Conservation (phyloP, 2,113 vertebrate genomes). For the Garra rufa region DNA sequence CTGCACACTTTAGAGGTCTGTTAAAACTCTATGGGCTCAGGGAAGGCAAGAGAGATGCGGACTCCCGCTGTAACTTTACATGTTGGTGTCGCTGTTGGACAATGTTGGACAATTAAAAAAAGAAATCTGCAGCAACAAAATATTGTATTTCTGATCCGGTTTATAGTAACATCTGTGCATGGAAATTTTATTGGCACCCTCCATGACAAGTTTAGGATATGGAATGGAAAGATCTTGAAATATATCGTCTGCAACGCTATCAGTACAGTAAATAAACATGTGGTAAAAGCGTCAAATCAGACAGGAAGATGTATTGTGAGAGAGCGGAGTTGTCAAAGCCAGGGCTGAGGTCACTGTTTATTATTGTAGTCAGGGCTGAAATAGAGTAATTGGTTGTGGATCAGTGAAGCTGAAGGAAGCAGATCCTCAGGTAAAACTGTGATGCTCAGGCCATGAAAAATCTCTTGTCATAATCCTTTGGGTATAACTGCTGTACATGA, state of each 20-base stretch:
- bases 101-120: neutral
- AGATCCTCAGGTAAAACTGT: constrained; percentile 11
- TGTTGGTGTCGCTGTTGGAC: too few relatives aligned
- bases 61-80: too few relatives aligned
- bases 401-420: constrained; percentile 19
- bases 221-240: constrained; percentile 14
- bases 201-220: neutral
- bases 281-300: constrained; percentile 33
- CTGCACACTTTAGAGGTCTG: too few relatives aligned
- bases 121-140: constrained; percentile 1
- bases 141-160: neutral
- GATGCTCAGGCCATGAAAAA: constrained; percentile 8
- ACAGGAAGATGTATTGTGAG: neutral
- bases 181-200: constrained; percentile 10
- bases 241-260: neutral
- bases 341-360: constrained; percentile 32
- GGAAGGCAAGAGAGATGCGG: too few relatives aligned
- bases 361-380: constrained; percentile 21
- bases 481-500: constrained; percentile 27
- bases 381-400: constrained; percentile 21
- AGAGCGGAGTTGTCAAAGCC: neutral
- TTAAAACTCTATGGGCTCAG: too few relatives aligned
- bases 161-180: constrained; percentile 2
- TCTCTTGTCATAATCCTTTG: constrained; percentile 5
- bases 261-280: constrained; percentile 17